phyloP scores from a whole-genome alignment of 2,113 vertebrate genomes.

The Elgaria multicarinata region DNA sequence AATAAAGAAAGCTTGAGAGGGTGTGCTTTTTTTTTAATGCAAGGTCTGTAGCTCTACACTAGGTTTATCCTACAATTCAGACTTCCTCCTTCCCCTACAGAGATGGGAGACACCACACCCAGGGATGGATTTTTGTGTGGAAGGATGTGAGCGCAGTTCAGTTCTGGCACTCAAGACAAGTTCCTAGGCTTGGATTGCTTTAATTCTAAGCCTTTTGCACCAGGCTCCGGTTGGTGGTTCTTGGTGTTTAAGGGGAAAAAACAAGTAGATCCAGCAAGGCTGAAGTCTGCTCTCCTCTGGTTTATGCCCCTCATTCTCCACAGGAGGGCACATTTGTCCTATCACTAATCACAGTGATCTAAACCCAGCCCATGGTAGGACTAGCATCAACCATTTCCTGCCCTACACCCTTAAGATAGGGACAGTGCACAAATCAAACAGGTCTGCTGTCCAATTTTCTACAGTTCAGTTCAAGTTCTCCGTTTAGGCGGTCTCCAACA shows the following conservation, averaged over 20 bases:
- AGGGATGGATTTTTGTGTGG: neutral
- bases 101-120: neutral
- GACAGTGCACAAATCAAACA: neutral
- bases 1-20: neutral
- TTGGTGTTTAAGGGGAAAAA: neutral
- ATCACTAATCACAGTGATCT: neutral
- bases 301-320: neutral
- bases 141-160: neutral
- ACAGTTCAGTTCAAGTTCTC: neutral
- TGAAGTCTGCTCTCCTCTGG: neutral
- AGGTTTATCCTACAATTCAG: too few species aligned
- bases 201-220: neutral
- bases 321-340: conserved; percentile 6
- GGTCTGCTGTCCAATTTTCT: neutral
- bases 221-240: neutral
- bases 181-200: neutral
- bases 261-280: neutral
- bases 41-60: too few species aligned
- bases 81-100: too few species aligned
- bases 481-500: neutral
- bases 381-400: neutral
- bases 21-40: neutral
- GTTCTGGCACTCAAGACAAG: neutral
- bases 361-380: neutral
- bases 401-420: neutral